Base-by-base conservation (phyloP, 2,113 vertebrate genomes). In the Vulpes vulpes region DNA sequence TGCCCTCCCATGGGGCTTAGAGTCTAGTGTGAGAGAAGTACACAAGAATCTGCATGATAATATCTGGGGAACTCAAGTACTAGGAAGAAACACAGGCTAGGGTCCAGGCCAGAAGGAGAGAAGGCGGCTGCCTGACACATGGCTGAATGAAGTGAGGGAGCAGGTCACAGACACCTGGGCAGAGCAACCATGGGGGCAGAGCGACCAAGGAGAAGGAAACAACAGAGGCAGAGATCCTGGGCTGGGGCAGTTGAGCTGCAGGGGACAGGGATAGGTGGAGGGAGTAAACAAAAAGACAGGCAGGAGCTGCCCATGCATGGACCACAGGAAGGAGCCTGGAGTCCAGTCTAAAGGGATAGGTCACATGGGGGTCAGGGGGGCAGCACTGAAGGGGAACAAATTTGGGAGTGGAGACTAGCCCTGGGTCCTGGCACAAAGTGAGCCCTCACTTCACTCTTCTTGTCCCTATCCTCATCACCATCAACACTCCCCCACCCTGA, bases 221-320 rank as follows among this genome's bases (percentile, higher is more conserved):
- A 7, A 59, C 60, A 32, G 65, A 57, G 55, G 38, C 17, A 15
- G 43, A 87, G 92, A 53, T 10, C 69, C 14, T 11, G n/a, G 60
- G 20, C 43, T 38, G 64, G 25, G 51, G 25, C 2, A 12, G 76
- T 64, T 6, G 0, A 35, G 78, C 49, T 11, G 10, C 19, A 60
- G 20, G 8, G 30, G 17, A 25, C 2, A 15, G 69, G 60, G 23
- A 22, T 0, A 0, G 38, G 35, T 8, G 1, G 7, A 35, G 57
- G 5, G 38, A 69, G 69, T 27, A 3, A 30, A 43, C 19, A 8
- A n/a, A 20, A 49, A 43, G 57, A 57, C 6, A 74, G 80, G 17
- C 27, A 88, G 53, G 32, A 62, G 65, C 35, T 55, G 30, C 16
- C 87, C 82, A 11, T 8, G 3, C 1, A 64, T 27, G 30, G 69